These are phyloP conservation scores for Mixornis gularis DNA, from an alignment of 2,113 vertebrate genomes.

Conservation along the genomic window DNA sequence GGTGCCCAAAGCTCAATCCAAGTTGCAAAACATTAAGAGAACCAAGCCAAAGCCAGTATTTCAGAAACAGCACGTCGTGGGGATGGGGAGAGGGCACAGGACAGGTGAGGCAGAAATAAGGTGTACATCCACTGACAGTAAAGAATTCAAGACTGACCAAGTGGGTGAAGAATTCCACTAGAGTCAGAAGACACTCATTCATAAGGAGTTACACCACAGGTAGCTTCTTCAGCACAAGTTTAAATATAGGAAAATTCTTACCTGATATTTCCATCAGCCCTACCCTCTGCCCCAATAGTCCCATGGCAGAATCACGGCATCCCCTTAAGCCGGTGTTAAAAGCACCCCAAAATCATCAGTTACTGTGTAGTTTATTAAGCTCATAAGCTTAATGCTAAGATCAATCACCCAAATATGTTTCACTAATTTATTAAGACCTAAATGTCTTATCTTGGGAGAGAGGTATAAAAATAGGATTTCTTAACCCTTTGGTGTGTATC, in stretches of 20 bases:
- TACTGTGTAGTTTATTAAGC: neutral
- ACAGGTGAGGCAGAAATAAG: slow-evolving; percentile 56
- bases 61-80: slow-evolving; percentile 58
- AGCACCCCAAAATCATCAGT: neutral
- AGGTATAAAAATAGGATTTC: neutral
- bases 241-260: slow-evolving; percentile 6
- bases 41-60: slow-evolving; percentile 70
- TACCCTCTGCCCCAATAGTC: neutral
- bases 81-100: slow-evolving; percentile 17
- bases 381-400: neutral
- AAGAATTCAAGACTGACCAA: slow-evolving; percentile 63
- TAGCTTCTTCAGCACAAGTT: slow-evolving; percentile 58
- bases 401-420: neutral
- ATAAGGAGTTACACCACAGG: slow-evolving; percentile 85
- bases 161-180: slow-evolving; percentile 60
- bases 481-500: neutral
- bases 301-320: neutral
- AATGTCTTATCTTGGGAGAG: neutral
- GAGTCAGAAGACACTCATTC: slow-evolving; percentile 63
- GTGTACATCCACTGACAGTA: slow-evolving; percentile 63
- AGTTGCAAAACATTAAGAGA: slow-evolving; percentile 72
- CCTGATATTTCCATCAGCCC: slow-evolving; percentile 35
- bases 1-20: slow-evolving; percentile 73
- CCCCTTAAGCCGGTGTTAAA: neutral
- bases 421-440: neutral